phyloP scores from a whole-genome alignment of 2,113 vertebrate species.

The Rhinopomastus cyanomelas region DNA sequence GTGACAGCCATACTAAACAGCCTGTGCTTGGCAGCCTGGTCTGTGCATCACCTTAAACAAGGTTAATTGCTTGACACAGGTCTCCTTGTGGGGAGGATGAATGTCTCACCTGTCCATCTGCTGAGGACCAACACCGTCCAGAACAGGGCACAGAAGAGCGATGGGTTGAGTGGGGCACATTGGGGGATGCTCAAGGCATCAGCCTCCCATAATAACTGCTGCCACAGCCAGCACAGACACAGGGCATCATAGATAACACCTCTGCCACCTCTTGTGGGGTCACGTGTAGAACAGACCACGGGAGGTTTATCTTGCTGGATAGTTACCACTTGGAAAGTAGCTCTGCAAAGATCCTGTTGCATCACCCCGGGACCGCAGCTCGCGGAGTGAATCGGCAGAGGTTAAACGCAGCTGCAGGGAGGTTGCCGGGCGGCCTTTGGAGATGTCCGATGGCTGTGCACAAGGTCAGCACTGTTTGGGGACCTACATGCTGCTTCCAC shows the following conservation, averaged over 20 bases:
- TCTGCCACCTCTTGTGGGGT: rapidly evolving
- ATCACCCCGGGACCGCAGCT: rapidly evolving
- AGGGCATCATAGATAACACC: background rate
- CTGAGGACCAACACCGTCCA: background rate
- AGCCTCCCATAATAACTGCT: background rate
- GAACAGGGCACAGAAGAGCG: background rate
- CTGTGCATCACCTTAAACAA: background rate
- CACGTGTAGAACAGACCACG: no score
- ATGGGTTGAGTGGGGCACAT: rapidly evolving
- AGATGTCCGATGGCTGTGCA: background rate
- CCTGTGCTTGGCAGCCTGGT: background rate
- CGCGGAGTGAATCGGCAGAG: rapidly evolving
- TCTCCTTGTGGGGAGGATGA: background rate
- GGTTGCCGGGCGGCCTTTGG: background rate
- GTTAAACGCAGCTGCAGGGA: background rate
- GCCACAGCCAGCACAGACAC: background rate
- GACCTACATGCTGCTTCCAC: background rate
- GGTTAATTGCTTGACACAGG: background rate
- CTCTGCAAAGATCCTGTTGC: background rate
- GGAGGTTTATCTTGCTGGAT: background rate
- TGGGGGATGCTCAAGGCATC: rapidly evolving
- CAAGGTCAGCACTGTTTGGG: background rate
- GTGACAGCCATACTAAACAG: rapidly evolving
- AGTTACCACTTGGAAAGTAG: background rate
- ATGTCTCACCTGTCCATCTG: background rate